Conservation (phyloP, 35 echinoderm and acorn worm species). For the Ptychodera flava region DNA sequence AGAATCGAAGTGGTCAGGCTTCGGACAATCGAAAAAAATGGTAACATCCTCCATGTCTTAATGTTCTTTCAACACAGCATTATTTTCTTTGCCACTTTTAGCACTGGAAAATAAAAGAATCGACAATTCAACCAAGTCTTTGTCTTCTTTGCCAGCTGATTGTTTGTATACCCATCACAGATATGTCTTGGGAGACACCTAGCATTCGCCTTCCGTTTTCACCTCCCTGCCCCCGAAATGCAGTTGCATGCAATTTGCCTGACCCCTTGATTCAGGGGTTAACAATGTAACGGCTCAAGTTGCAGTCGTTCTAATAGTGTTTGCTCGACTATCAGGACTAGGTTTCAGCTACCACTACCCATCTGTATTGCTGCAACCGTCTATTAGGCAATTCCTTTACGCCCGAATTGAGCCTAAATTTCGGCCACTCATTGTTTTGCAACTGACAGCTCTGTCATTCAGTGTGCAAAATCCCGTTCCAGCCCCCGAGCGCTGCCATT, state of each 20-base stretch:
- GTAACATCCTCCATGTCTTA: neutral
- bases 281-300: neutral
- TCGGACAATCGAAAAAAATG: neutral
- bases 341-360: neutral
- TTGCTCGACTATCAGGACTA: neutral
- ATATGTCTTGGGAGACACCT: neutral
- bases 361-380: neutral
- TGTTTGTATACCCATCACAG: neutral
- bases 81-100: neutral
- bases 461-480: too few relatives aligned
- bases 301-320: neutral
- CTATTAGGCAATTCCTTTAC: neutral
- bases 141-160: neutral
- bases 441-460: too few relatives aligned
- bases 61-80: neutral
- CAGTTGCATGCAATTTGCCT: neutral
- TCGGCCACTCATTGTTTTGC: neutral
- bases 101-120: neutral
- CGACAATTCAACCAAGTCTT: neutral
- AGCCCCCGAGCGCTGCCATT: too few relatives aligned
- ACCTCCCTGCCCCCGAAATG: neutral
- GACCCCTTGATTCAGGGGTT: neutral
- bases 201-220: neutral
- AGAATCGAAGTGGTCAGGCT: neutral
- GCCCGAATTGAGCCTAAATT: neutral